Conservation (phyloP, 2,113 vertebrate genomes). For the Martes martes region DNA sequence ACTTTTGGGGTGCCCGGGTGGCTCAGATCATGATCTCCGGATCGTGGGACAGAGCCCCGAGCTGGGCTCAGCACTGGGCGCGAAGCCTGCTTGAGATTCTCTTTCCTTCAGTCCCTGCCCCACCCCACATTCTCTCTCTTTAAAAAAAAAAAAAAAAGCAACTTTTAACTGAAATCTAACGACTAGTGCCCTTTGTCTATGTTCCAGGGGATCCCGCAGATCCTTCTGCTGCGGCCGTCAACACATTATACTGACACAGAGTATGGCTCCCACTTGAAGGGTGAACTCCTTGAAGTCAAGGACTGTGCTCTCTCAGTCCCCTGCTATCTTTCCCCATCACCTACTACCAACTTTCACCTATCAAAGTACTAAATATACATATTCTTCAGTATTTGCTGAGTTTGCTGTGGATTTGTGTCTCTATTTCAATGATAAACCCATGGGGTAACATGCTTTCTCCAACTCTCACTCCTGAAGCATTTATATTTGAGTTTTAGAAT, state of each 20-base stretch:
- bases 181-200: too few species aligned
- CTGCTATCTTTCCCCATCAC: not conserved
- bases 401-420: not conserved
- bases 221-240: accelerated
- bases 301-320: not conserved
- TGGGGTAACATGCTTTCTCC: not conserved
- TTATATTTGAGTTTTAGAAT: not conserved
- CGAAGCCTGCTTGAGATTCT: not conserved
- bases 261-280: not conserved
- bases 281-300: not conserved
- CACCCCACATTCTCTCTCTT: not conserved
- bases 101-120: not conserved
- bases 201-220: accelerated
- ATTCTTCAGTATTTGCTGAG: not conserved
- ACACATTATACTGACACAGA: accelerated
- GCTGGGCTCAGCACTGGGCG: not conserved
- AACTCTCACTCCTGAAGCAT: not conserved
- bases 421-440: not conserved
- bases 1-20: not conserved
- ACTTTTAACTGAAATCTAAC: not conserved
- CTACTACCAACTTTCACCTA: not conserved
- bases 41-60: not conserved
- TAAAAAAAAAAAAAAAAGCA: not conserved
- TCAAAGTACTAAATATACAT: not conserved
- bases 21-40: not conserved